Conservation (phyloP, 2,797 vertebrate genomes). For the Myotis planiceps region DNA sequence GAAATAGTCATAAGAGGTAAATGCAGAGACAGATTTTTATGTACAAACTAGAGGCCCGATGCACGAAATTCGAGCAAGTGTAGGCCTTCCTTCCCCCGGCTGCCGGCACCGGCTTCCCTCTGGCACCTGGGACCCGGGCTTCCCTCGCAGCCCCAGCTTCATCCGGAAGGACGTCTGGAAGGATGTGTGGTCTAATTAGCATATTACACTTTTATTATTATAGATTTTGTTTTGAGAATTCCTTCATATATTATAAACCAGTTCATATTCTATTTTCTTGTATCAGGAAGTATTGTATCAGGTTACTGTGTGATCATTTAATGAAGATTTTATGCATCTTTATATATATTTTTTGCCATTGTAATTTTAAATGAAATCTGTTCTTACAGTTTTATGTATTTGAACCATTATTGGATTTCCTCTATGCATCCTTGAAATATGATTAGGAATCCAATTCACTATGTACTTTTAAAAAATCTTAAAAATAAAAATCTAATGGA, state of each 20-base stretch:
- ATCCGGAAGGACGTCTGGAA: too few species aligned
- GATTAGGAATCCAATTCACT: background rate
- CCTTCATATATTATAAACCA: background rate
- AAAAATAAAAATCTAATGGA: constrained; percentile 24
- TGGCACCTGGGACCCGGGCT: too few species aligned
- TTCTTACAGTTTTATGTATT: constrained; percentile 12
- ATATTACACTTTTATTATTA: too few species aligned
- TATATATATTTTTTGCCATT: background rate
- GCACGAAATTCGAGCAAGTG: too few species aligned
- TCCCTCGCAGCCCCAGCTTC: too few species aligned
- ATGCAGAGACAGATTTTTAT: background rate
- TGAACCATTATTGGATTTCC: background rate
- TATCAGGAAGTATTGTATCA: constrained; percentile 15
- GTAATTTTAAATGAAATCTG: background rate
- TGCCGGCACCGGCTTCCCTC: too few species aligned
- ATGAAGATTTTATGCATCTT: constrained; percentile 43
- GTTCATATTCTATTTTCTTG: constrained; percentile 7
- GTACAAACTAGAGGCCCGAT: background rate
- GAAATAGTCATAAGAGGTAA: background rate
- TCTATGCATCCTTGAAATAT: background rate
- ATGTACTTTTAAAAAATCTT: background rate
- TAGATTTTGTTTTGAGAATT: constrained; percentile 22
- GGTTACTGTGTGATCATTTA: constrained; percentile 37
- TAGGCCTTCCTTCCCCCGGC: too few species aligned
- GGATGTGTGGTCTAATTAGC: too few species aligned